Percentiles rank a stretch among this genome's conserved stretches.
phyloP scores from a whole-genome alignment of 2,113 vertebrate genomes.

The Psophia crepitans region DNA sequence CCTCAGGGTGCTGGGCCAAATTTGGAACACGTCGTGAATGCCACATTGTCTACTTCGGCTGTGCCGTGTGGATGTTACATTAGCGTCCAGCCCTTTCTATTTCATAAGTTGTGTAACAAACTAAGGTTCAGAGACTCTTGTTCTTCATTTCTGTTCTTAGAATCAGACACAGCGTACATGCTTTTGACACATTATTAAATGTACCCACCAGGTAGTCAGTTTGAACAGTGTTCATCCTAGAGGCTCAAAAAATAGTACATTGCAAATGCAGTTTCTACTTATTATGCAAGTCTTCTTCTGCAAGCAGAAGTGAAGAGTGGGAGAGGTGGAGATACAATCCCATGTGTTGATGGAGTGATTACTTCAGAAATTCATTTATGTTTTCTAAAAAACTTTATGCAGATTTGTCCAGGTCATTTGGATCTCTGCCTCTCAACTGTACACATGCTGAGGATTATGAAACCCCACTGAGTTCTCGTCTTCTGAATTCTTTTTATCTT shows the following conservation, averaged over 20 bases:
- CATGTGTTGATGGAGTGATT: constrained; percentile 56
- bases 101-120: not conserved
- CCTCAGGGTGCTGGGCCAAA: not conserved
- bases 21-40: not conserved
- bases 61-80: not conserved
- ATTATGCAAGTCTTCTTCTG: constrained; percentile 45
- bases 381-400: constrained; percentile 25
- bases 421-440: constrained; percentile 11
- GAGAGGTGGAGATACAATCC: constrained; percentile 58
- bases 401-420: constrained; percentile 48
- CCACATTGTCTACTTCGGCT: not conserved
- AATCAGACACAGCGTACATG: not conserved
- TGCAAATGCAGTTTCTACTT: constrained; percentile 26
- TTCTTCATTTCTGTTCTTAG: not conserved
- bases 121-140: not conserved
- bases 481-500: constrained; percentile 39
- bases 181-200: constrained; percentile 52
- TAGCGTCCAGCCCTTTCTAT: not conserved
- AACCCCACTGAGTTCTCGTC: not conserved
- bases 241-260: constrained; percentile 24
- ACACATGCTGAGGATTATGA: constrained; percentile 15
- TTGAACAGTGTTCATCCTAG: constrained; percentile 12
- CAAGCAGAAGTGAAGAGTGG: constrained; percentile 57
- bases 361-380: constrained; percentile 38
- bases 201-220: constrained; percentile 36